These are phyloP conservation scores for Zaprionus obscuricornis DNA, from an alignment of 2,888 invertebrate genomes.

Conservation along the genomic window DNA sequence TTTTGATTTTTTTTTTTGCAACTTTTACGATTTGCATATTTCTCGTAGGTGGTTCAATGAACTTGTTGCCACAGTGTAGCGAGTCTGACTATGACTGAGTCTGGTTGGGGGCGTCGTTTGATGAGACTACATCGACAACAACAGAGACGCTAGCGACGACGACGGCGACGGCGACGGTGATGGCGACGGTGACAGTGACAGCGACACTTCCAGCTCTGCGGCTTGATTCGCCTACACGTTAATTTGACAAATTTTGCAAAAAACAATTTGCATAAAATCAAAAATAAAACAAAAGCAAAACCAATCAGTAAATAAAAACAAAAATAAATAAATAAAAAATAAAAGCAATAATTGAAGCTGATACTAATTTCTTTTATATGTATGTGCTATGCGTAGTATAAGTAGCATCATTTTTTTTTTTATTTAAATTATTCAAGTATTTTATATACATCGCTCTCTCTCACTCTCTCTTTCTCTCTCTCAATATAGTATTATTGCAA, in stretches of 20 bases:
- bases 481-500: too few species aligned
- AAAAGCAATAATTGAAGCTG: conserved; percentile 27
- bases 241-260: conserved; percentile 70
- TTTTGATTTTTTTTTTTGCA: conserved; percentile 52
- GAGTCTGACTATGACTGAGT: conserved; percentile 18
- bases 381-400: neutral
- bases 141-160: conserved; percentile 16
- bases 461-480: too few species aligned
- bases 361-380: conserved; percentile 9
- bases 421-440: too few species aligned
- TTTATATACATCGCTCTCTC: too few species aligned
- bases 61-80: conserved; percentile 54
- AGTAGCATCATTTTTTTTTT: neutral
- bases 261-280: conserved; percentile 59
- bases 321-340: conserved; percentile 44
- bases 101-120: conserved; percentile 61
- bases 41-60: conserved; percentile 77
- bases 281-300: neutral
- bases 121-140: too few species aligned
- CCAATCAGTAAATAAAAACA: conserved; percentile 21
- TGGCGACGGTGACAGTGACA: conserved; percentile 24
- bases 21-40: conserved; percentile 71
- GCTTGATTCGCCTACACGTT: conserved; percentile 63
- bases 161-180: conserved; percentile 21
- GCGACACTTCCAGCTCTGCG: conserved; percentile 55